A percentile compares a stretch with the other conserved stretches of the same genome.
phyloP scores from a whole-genome alignment of 2,113 vertebrate genomes.

The Psammodynastes pulverulentus region DNA sequence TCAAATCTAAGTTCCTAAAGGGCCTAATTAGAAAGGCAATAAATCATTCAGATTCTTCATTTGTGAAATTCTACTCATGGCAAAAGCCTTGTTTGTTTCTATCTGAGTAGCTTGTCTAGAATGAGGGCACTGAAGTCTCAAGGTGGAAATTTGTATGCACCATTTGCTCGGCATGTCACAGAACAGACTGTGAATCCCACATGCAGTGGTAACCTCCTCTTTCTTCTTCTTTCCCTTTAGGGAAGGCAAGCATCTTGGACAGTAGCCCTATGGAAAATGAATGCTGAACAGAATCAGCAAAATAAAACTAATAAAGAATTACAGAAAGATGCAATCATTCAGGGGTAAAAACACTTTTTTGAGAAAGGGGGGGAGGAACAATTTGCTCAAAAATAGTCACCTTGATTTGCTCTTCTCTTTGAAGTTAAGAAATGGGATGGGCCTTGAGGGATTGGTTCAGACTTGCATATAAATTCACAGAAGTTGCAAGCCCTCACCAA shows the following conservation, averaged over 20 bases:
- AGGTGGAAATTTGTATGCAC: not conserved
- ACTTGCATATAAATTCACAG: not conserved
- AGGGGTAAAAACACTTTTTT: not conserved
- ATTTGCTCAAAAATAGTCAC: not conserved
- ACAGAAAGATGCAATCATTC: not conserved
- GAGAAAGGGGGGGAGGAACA: too few species aligned
- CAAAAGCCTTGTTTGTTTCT: constrained; percentile 13
- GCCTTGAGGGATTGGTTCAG: not conserved
- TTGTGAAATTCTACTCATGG: constrained; percentile 19
- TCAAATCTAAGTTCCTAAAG: constrained; percentile 25
- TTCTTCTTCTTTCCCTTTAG: not conserved
- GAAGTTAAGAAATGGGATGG: not conserved
- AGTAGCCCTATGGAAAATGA: not conserved
- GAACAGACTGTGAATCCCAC: not conserved
- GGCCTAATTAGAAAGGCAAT: constrained; percentile 25
- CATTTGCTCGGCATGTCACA: not conserved
- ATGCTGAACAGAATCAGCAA: not conserved
- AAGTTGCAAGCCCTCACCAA: not conserved
- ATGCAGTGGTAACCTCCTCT: not conserved
- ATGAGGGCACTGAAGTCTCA: not conserved
- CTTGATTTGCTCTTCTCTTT: not conserved
- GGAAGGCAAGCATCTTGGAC: not conserved
- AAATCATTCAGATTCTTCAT: constrained; percentile 12
- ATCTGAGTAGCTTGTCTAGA: not conserved
- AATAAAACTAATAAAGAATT: not conserved